These are phyloP conservation scores for Trichomycterus rosablanca DNA, from an alignment of 2,113 vertebrate genomes.

Conservation along the genomic window DNA sequence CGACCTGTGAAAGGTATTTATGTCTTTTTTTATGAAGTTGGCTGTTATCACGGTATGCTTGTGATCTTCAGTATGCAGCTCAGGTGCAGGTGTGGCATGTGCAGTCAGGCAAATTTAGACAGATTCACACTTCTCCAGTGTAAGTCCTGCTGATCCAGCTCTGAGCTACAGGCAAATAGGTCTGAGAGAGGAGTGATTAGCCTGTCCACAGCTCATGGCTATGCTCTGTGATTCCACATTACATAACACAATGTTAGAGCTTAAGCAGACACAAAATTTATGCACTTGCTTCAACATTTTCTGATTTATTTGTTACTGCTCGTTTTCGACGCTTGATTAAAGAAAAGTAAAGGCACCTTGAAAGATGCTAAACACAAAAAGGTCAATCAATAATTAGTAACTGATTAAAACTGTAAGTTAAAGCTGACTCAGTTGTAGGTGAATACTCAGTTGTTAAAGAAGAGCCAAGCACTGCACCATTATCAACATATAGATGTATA, in stretches of 20 bases:
- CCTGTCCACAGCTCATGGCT: not conserved
- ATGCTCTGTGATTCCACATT: not conserved
- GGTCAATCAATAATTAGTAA: not conserved
- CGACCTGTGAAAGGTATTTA: too few relatives aligned
- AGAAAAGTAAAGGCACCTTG: not conserved
- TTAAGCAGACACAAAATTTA: not conserved
- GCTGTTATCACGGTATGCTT: too few relatives aligned
- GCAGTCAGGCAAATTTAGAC: conserved; percentile 1
- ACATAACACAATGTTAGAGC: too few relatives aligned
- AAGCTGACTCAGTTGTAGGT: not conserved
- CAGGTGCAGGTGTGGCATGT: too few relatives aligned
- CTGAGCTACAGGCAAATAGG: not conserved
- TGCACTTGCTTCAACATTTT: not conserved
- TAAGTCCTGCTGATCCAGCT: conserved; percentile 2
- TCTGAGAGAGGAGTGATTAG: conserved; percentile 9
- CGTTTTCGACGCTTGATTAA: not conserved
- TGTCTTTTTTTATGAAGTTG: too few relatives aligned
- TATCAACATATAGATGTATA: too few relatives aligned
- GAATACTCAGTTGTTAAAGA: too few relatives aligned
- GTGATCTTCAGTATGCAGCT: conserved; percentile 10
- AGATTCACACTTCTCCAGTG: conserved; percentile 9
- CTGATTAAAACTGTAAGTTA: not conserved
- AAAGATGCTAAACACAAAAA: not conserved
- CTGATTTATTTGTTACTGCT: not conserved
- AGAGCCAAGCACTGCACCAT: too few relatives aligned